Base-by-base conservation (phyloP, 2,113 vertebrate species). In the Thalassoma bifasciatum region DNA sequence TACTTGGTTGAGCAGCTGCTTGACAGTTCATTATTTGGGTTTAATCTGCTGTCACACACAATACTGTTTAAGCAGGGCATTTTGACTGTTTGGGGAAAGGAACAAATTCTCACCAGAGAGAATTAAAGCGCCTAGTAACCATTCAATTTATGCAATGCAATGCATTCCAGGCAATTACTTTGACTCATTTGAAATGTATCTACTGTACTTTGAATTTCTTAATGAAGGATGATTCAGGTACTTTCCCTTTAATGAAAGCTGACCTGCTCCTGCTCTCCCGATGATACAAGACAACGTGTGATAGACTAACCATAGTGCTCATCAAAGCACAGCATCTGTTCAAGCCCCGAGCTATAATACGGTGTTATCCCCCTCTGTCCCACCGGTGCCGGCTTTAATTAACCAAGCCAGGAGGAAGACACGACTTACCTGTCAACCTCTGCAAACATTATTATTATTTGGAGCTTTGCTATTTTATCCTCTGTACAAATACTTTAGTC, bases 321-420 rank as follows among this genome's bases (percentile, higher is more conserved):
- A 90, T 93, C 87, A 88, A 83, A 86, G 82, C 60, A 23, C 59
- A 81, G 88, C 92, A 91, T 92, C 90, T 92, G 91, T 84, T 89
- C 69, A 16, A 71, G 82, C 83, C 81, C 61, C 51, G 26, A 81
- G 85, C 79, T 66, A 77, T 82, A 84, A 77, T 54, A 80, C 49
- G 46, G 56, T 76, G 81, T 79, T 76, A 78, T 77, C 72, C 62
- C 65, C 37, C 60, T 60, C 46, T 14, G 47, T 79, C 85, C 83
- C 89, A 50, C 56, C 16, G 67, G 86, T 92, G 86, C 78, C 75
- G n/a, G 65, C 82, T 89, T 92, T 92, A 93, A 94, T 94, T 93
- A 93, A 85, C 77, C 24, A 62, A 68, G 74, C 77, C 54, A 76
- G 57, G 66, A 85, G 83, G 82, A 78, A 71, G 79, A 86, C 77